phyloP scores from a whole-genome alignment of 1,140 invertebrate genomes.

The Drosophila ambigua region DNA sequence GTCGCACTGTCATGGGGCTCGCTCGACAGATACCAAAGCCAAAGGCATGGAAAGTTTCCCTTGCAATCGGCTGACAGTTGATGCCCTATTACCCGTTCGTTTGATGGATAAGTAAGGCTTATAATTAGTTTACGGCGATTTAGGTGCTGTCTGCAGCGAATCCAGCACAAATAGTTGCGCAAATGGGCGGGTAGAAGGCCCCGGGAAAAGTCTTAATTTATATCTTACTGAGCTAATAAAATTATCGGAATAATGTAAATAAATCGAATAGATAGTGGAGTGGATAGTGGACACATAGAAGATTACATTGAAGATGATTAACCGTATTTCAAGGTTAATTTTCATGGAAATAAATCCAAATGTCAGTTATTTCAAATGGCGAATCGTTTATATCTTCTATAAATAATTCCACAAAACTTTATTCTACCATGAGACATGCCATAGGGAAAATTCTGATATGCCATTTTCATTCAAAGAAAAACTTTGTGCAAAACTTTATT shows the following conservation, averaged over 20 bases:
- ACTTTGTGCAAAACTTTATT: slow-evolving; percentile 39
- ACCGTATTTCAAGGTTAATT: no score
- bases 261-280: no score
- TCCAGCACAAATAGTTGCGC: slow-evolving; percentile 2
- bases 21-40: slow-evolving; percentile 32
- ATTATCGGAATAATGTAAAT: no score
- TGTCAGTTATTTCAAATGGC: no score
- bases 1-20: slow-evolving; percentile 53
- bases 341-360: no score
- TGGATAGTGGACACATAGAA: no score
- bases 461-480: slow-evolving; percentile 42
- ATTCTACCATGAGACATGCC: no score
- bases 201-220: neutral
- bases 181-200: no score
- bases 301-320: no score
- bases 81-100: slow-evolving; percentile 43
- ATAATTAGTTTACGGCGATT: slow-evolving; percentile 65
- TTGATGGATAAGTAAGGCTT: slow-evolving; percentile 64
- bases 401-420: no score
- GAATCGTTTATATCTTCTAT: no score
- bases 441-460: neutral
- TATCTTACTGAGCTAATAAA: no score
- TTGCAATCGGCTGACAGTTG: slow-evolving; percentile 58
- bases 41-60: slow-evolving; percentile 13
- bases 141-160: slow-evolving; percentile 26